Evolutionary conservation across 2,888 invertebrate genomes (phyloP).

Genomic region (Helleia helle): DNA sequence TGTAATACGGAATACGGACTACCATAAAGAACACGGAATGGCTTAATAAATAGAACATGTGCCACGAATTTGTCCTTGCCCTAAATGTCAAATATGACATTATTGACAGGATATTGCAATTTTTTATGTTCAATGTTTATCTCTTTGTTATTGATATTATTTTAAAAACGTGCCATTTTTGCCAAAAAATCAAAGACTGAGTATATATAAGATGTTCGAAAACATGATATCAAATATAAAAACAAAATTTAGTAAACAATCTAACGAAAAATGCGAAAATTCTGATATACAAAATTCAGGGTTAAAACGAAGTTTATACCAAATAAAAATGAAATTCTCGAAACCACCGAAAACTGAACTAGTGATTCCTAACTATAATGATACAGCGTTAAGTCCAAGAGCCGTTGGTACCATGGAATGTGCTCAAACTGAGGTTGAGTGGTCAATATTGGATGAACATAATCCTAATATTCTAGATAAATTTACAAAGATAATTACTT

Average conservation of each 20-base stretch:
- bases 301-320: constrained; percentile 42
- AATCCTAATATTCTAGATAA: constrained; percentile 61
- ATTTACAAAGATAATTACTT: constrained; percentile 59
- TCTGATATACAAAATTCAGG: constrained; percentile 41
- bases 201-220: constrained; percentile 62
- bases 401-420: constrained; percentile 62
- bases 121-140: constrained; percentile 44
- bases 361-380: constrained; percentile 38
- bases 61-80: constrained; percentile 45
- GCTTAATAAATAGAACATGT: constrained; percentile 39
- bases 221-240: constrained; percentile 55
- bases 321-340: constrained; percentile 47
- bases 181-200: constrained; percentile 55
- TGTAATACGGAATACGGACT: too few relatives aligned
- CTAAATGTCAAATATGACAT: constrained; percentile 63
- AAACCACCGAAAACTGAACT: constrained; percentile 31
- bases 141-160: constrained; percentile 22
- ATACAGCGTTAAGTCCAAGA: constrained; percentile 69
- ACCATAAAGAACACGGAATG: constrained; percentile 28
- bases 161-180: constrained; percentile 28
- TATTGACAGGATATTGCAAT: constrained; percentile 35
- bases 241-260: constrained; percentile 53
- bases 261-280: constrained; percentile 36
- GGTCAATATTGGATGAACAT: constrained; percentile 67
- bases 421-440: constrained; percentile 66